A percentile compares a stretch with the other conserved stretches of the same genome.
Conservation (phyloP, 2,888 invertebrate species). For the Monopis laevigella region DNA sequence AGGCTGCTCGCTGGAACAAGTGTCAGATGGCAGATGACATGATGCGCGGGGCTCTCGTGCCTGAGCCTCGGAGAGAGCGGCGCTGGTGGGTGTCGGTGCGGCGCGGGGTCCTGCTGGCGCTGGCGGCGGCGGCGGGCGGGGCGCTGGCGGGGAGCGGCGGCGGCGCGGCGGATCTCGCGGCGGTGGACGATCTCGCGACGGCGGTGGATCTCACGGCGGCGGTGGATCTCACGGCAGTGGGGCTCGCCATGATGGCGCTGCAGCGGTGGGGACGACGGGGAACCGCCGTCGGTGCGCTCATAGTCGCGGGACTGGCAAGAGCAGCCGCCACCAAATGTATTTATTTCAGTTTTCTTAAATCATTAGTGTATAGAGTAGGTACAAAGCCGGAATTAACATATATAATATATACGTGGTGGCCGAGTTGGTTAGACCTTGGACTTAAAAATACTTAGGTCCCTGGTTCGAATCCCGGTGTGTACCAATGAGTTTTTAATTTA, state of each 20-base stretch:
- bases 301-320: slow-evolving; percentile 66
- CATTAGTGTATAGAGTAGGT: too few relatives aligned
- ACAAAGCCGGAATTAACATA: too few relatives aligned
- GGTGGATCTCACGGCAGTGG: slow-evolving; percentile 54
- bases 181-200: slow-evolving; percentile 71
- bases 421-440: too few relatives aligned
- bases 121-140: slow-evolving; percentile 46
- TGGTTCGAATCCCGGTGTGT: too few relatives aligned
- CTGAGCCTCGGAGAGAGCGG: neutral
- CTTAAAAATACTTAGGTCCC: too few relatives aligned
- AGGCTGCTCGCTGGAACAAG: too few relatives aligned
- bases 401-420: too few relatives aligned
- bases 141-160: slow-evolving; percentile 73
- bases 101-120: neutral
- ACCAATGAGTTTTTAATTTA: too few relatives aligned
- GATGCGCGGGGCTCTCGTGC: neutral
- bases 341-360: too few relatives aligned
- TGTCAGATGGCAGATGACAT: too few relatives aligned
- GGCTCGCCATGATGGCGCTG: slow-evolving; percentile 53
- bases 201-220: slow-evolving; percentile 68
- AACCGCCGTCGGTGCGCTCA: slow-evolving; percentile 55
- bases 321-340: too few relatives aligned
- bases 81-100: neutral
- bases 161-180: slow-evolving; percentile 68
- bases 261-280: slow-evolving; percentile 48